These are phyloP conservation scores for Bombus superbus DNA, from an alignment of 1,140 invertebrate genomes.

Conservation along the genomic window DNA sequence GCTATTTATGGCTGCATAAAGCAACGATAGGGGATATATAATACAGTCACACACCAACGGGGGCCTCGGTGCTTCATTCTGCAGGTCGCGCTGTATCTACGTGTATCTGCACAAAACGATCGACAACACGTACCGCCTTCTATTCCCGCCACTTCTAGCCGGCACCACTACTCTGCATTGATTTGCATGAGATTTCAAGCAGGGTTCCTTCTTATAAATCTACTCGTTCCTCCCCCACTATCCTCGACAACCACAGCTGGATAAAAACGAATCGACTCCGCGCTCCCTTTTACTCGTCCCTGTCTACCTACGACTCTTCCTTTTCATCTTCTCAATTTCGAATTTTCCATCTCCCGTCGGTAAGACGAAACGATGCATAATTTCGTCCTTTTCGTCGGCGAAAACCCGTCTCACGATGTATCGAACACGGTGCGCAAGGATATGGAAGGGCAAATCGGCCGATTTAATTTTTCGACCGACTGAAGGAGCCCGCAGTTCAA, in stretches of 20 bases:
- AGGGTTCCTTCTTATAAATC: slow-evolving; percentile 72
- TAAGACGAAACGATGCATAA: slow-evolving; percentile 8
- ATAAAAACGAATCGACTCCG: slow-evolving; percentile 63
- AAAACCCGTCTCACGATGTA: slow-evolving; percentile 13
- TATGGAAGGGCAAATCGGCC: slow-evolving; percentile 13
- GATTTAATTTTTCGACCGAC: slow-evolving; percentile 40
- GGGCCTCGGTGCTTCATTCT: slow-evolving; percentile 43
- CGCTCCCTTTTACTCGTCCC: neutral
- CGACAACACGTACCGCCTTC: slow-evolving; percentile 62
- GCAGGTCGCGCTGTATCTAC: slow-evolving; percentile 61
- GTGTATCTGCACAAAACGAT: slow-evolving; percentile 73
- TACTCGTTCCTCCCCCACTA: slow-evolving; percentile 50
- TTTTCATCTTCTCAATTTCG: slow-evolving; percentile 9
- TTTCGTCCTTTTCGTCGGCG: neutral
- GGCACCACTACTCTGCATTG: slow-evolving; percentile 68
- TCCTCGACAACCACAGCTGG: slow-evolving; percentile 56
- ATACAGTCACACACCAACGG: slow-evolving; percentile 75
- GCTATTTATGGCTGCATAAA: slow-evolving; percentile 81
- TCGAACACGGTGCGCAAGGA: neutral
- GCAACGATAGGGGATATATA: slow-evolving; percentile 79
- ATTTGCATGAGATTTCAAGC: slow-evolving; percentile 77
- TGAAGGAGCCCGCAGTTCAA: neutral
- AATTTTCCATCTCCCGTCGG: neutral
- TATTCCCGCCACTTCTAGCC: slow-evolving; percentile 40
- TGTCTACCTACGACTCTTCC: neutral